Evolutionary conservation across 2,113 vertebrate genomes (phyloP).

Genomic region (Capricornis sumatraensis): DNA sequence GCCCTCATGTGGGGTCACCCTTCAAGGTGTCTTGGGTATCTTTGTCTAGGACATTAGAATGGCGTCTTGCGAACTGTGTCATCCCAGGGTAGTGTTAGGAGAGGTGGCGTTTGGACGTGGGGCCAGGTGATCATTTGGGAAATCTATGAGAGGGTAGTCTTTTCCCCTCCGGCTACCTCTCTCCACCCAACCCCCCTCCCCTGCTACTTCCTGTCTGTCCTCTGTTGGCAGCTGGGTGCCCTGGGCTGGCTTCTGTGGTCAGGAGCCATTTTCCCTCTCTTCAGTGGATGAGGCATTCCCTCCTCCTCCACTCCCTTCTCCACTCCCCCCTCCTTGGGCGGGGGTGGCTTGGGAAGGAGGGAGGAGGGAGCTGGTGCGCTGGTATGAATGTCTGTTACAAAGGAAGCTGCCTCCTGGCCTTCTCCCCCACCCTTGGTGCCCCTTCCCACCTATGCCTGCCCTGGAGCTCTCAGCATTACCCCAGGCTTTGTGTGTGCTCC

Average conservation of each 20-base stretch:
- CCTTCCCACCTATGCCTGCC: constrained; percentile 64
- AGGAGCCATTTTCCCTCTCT: constrained; percentile 87
- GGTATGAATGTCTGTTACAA: constrained; percentile 75
- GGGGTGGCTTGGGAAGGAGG: constrained; percentile 74
- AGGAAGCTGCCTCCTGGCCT: constrained; percentile 70
- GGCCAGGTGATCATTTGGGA: constrained; percentile 46
- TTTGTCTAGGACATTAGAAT: neutral
- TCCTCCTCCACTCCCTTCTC: constrained; percentile 71
- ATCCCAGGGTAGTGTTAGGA: neutral
- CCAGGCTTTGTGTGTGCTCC: constrained; percentile 74
- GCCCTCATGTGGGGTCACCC: neutral
- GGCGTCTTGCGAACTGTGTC: neutral
- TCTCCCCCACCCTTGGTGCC: constrained; percentile 31
- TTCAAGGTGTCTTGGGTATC: constrained; percentile 4
- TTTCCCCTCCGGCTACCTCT: constrained; percentile 28
- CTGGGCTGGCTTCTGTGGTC: constrained; percentile 80
- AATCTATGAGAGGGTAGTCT: constrained; percentile 38
- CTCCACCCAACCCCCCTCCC: neutral
- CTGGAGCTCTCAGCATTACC: constrained; percentile 51
- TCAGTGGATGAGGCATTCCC: constrained; percentile 81
- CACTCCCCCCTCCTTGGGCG: constrained; percentile 69
- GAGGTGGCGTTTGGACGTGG: neutral
- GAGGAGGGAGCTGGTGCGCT: constrained; percentile 68
- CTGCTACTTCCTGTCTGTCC: constrained; percentile 41
- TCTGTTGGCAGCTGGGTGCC: constrained; percentile 70